Evolutionary conservation across 2,113 vertebrate genomes (phyloP), one percentile per base, ranked within the genome.

Genomic region (Meleagris gallopavo): DNA sequence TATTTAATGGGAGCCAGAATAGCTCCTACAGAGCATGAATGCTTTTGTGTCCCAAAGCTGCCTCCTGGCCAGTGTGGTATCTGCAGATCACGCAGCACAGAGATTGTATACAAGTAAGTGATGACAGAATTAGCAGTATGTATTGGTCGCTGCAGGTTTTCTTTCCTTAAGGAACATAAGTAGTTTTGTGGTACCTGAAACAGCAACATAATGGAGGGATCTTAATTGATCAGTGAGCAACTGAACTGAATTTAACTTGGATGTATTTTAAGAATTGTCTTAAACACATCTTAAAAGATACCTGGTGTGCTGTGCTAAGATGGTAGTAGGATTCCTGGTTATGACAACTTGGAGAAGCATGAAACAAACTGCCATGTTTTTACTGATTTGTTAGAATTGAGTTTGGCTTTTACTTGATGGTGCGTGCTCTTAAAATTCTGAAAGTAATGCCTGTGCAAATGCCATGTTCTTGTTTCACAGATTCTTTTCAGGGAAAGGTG

Each of bases 61-160:
- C n/a, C 54, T 18, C 38, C 40, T 6, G 64, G 80, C 9, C 64
- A 83, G 11, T 98, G 97, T 58, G 27, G 11, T 14, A 5, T 7
- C 22, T 98, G 97, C 87, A 69, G 64, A 4, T 36, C 48, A 8
- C 70, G 25, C 45, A 78, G 45, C 38, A 1, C 5, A 2, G 57
- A 86, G 27, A 8, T 95, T 13, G 30, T 96, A 8, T 94, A 97
- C 88, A 94, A 40, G 97, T 98, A 91, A 89, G 91, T 60, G 29
- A 5, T 48, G n/a, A 1, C 6, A 84, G 54, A 10, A 9, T 14
- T 36, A 25, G 29, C 48, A 24, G 58, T 19, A 13, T 3, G 0
- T 22, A 3, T 38, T 57, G 72, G 7, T 55, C 57, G 20, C 15
- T 8, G 24, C 16, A 19, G 3, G 4, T 38, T 76, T 46, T 74